These are phyloP conservation scores for Phorcus lineatus DNA, from an alignment of 2,888 invertebrate genomes.

Conservation along the genomic window DNA sequence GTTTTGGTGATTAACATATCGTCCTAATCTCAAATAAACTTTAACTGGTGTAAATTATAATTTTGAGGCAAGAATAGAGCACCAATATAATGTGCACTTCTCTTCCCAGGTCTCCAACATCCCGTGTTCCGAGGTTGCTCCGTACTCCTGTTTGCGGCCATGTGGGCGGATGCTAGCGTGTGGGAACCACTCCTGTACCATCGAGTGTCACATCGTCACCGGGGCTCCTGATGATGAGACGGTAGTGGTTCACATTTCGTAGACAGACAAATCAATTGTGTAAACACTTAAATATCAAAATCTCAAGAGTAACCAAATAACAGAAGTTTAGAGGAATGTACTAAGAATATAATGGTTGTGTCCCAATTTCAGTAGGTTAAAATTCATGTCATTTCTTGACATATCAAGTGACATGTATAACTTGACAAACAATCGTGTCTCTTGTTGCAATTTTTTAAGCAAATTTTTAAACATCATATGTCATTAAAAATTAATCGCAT, in stretches of 20 bases:
- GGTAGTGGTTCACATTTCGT: slow-evolving; percentile 37
- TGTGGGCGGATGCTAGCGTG: slow-evolving; percentile 76
- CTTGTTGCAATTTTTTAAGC: too few relatives aligned
- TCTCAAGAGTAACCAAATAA: too few relatives aligned
- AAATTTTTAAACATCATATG: too few relatives aligned
- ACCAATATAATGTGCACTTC: background rate
- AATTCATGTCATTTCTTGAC: too few relatives aligned
- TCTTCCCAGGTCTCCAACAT: slow-evolving; percentile 66
- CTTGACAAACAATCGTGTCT: too few relatives aligned
- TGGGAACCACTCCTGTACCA: slow-evolving; percentile 80
- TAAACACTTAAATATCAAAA: too few relatives aligned
- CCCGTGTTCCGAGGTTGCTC: slow-evolving; percentile 78
- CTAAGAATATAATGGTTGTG: too few relatives aligned
- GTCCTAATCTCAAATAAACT: background rate
- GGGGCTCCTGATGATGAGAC: slow-evolving; percentile 49
- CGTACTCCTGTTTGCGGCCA: slow-evolving; percentile 77
- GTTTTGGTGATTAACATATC: background rate
- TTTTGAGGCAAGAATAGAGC: slow-evolving; percentile 45
- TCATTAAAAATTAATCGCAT: too few relatives aligned
- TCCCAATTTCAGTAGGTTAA: too few relatives aligned
- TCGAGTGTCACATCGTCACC: slow-evolving; percentile 82
- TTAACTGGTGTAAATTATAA: slow-evolving; percentile 35
- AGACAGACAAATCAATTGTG: too few relatives aligned
- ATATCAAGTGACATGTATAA: too few relatives aligned
- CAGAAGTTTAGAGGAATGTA: too few relatives aligned